phyloP scores from a whole-genome alignment of 2,888 invertebrate species.

The Pardosa pseudoannulata region DNA sequence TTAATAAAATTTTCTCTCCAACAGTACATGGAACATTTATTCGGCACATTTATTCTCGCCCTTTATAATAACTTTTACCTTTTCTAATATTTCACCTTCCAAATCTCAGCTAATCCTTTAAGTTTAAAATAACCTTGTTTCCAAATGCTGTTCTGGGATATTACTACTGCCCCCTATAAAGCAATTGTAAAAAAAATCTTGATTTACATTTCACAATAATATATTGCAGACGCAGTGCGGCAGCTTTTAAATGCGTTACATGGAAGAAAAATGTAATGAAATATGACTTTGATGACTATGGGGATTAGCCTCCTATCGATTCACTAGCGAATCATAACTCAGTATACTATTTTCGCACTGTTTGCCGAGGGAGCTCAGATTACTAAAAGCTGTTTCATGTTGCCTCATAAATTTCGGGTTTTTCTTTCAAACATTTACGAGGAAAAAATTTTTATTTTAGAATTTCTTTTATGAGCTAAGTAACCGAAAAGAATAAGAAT shows the following conservation, averaged over 20 bases:
- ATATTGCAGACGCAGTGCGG: no score
- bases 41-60: no score
- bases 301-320: neutral
- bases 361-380: conserved; percentile 19
- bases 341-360: neutral
- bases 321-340: neutral
- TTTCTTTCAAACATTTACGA: neutral
- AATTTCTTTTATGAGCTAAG: neutral
- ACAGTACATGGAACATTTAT: no score
- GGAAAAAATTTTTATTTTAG: neutral
- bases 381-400: conserved; percentile 60
- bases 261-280: neutral
- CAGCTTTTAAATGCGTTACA: neutral
- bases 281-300: neutral
- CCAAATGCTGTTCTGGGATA: no score
- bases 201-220: no score
- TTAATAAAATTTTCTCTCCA: no score
- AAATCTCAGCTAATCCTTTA: no score
- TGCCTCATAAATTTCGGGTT: conserved; percentile 38
- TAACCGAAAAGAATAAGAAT: neutral
- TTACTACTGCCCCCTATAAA: no score
- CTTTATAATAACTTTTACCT: no score
- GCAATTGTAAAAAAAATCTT: no score
- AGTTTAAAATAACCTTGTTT: no score
- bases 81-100: no score